These are phyloP conservation scores for Drosophila nr. perissopoda DNA, from an alignment of 2,888 invertebrate genomes.

Conservation along the genomic window DNA sequence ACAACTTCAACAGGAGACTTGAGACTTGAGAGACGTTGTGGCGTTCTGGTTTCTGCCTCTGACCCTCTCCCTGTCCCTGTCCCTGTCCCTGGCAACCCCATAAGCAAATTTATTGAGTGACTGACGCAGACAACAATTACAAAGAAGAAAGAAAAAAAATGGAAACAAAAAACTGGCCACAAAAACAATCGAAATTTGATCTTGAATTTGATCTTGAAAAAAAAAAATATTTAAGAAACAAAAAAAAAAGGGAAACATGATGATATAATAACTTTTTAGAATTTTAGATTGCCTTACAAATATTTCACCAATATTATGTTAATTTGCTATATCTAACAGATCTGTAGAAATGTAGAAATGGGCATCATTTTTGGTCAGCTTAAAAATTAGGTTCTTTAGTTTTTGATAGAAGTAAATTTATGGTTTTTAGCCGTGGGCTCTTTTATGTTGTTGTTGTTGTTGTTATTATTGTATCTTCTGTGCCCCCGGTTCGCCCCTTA, in stretches of 20 bases:
- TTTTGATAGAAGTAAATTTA: constrained; percentile 47
- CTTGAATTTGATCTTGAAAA: constrained; percentile 11
- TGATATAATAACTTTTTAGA: constrained; percentile 16
- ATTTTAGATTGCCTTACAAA: not conserved
- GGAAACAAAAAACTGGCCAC: not conserved
- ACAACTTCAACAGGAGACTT: constrained; percentile 56
- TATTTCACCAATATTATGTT: not conserved
- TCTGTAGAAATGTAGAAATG: not conserved
- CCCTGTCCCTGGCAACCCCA: not conserved
- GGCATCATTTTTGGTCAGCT: constrained; percentile 16
- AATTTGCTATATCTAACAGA: not conserved
- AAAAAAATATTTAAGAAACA: not conserved
- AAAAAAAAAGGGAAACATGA: not conserved
- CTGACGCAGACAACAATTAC: constrained; percentile 29
- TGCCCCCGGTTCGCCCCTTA: constrained; percentile 18
- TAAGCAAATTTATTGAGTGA: constrained; percentile 58
- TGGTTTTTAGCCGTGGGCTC: constrained; percentile 34
- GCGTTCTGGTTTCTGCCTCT: constrained; percentile 37
- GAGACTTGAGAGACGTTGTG: constrained; percentile 13
- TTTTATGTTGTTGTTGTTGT: not conserved
- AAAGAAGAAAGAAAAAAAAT: not conserved
- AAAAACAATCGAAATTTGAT: constrained; percentile 28
- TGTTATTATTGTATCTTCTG: not conserved
- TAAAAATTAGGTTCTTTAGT: not conserved
- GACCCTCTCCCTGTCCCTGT: not conserved